Evolutionary conservation across 2,113 vertebrate genomes (phyloP).

Genomic region (Crotalus viridis): DNA sequence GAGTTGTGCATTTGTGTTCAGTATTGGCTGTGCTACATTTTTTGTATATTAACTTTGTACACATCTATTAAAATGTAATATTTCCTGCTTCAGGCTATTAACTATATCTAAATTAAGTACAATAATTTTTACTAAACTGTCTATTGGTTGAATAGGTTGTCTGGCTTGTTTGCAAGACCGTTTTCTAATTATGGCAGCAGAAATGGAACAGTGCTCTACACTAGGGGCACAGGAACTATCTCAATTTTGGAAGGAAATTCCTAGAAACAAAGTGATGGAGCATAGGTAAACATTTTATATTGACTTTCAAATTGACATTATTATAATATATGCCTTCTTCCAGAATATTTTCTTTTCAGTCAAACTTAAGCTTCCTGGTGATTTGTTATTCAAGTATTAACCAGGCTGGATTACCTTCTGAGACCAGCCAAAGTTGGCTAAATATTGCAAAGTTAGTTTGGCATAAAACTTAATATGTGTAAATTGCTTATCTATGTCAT

Average conservation of each 20-base stretch:
- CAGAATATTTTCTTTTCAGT: background rate
- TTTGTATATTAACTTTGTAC: background rate
- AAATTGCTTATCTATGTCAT: background rate
- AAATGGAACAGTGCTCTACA: slow-evolving; percentile 84
- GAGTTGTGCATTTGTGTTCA: background rate
- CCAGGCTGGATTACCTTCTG: background rate
- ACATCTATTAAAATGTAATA: background rate
- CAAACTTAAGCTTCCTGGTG: background rate
- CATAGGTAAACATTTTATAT: slow-evolving; percentile 76
- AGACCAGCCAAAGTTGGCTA: background rate
- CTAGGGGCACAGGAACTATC: slow-evolving; percentile 77
- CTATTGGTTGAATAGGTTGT: slow-evolving; percentile 72
- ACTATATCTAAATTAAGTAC: background rate
- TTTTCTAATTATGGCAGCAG: slow-evolving; percentile 95
- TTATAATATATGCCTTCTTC: background rate
- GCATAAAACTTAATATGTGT: background rate
- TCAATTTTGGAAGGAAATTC: slow-evolving; percentile 96
- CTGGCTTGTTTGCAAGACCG: slow-evolving; percentile 90
- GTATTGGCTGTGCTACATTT: background rate
- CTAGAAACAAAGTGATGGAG: slow-evolving; percentile 88
- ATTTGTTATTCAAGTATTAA: background rate
- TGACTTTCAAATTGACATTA: background rate
- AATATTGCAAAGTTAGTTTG: background rate
- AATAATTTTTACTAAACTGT: background rate
- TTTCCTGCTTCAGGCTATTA: background rate